Evolutionary conservation across 23 tunicate species (phyloP).

Genomic region (Trididemnum miniatum): DNA sequence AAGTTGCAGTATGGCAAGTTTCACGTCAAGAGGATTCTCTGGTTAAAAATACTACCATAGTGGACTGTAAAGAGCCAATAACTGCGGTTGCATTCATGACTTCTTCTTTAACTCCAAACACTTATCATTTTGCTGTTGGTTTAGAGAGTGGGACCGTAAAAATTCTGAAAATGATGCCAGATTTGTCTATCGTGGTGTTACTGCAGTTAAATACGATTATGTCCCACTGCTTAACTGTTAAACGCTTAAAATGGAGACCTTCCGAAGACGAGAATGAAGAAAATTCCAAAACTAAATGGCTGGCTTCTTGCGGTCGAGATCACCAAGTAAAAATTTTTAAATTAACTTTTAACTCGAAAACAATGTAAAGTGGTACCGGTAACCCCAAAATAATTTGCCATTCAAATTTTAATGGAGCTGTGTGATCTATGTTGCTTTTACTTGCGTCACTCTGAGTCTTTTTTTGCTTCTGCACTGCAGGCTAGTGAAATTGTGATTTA

Average conservation of each 20-base stretch:
- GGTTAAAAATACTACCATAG: constrained; percentile 11
- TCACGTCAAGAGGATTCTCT: neutral
- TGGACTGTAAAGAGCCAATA: constrained; percentile 39
- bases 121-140: constrained; percentile 64
- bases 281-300: neutral
- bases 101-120: neutral
- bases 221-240: constrained; percentile 65
- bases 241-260: constrained; percentile 80
- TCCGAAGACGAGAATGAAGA: constrained; percentile 15
- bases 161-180: constrained; percentile 4
- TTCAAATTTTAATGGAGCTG: too few species aligned
- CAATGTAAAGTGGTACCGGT: too few species aligned
- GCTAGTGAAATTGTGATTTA: too few species aligned
- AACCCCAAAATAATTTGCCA: too few species aligned
- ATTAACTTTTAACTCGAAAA: too few species aligned
- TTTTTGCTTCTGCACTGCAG: too few species aligned
- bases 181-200: neutral
- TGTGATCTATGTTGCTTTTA: too few species aligned
- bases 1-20: constrained; percentile 72
- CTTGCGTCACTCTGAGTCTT: too few species aligned
- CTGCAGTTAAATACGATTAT: constrained; percentile 17
- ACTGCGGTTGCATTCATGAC: constrained; percentile 79
- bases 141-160: constrained; percentile 67
- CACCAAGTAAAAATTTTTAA: constrained; percentile 86
- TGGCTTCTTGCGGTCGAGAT: constrained; percentile 91